Evolutionary conservation across 2,888 invertebrate species (phyloP).

Genomic region (Macaria notata): DNA sequence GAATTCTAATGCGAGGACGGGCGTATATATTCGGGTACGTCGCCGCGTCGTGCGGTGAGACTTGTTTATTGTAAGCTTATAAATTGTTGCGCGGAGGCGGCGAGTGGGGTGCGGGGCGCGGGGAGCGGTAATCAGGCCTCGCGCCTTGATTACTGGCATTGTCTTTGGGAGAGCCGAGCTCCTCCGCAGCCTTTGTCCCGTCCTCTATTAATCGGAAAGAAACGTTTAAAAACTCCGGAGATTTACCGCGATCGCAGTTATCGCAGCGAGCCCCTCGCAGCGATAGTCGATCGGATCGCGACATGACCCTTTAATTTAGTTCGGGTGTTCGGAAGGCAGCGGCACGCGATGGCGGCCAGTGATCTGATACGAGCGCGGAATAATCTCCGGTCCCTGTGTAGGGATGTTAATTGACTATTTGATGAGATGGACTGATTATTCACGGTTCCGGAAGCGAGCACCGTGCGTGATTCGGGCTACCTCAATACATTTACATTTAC

Average conservation of each 20-base stretch:
- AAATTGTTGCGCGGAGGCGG: constrained; percentile 48
- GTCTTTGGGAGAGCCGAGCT: constrained; percentile 64
- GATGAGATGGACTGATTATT: constrained; percentile 57
- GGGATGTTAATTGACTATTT: constrained; percentile 66
- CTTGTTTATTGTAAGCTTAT: constrained; percentile 58
- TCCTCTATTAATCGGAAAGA: constrained; percentile 48
- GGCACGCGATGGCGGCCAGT: constrained; percentile 51
- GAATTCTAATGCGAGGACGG: constrained; percentile 16
- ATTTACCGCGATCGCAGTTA: constrained; percentile 38
- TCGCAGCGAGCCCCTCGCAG: constrained; percentile 47
- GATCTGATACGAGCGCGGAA: constrained; percentile 50
- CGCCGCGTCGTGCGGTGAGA: constrained; percentile 33
- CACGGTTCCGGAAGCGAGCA: constrained; percentile 38
- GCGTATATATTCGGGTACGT: constrained; percentile 15
- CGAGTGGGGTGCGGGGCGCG: constrained; percentile 28
- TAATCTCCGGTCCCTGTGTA: constrained; percentile 61
- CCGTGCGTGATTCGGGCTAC: constrained; percentile 17
- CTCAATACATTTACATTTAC: constrained; percentile 11
- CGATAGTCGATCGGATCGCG: constrained; percentile 59
- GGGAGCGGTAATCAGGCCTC: constrained; percentile 51
- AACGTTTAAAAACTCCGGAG: constrained; percentile 45
- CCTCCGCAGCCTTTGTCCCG: constrained; percentile 61
- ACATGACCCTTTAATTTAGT: constrained; percentile 55
- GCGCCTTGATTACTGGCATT: constrained; percentile 67
- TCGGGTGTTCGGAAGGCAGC: constrained; percentile 40